Base-by-base conservation (phyloP, 2,797 vertebrate species). In the Remorina albescens region DNA sequence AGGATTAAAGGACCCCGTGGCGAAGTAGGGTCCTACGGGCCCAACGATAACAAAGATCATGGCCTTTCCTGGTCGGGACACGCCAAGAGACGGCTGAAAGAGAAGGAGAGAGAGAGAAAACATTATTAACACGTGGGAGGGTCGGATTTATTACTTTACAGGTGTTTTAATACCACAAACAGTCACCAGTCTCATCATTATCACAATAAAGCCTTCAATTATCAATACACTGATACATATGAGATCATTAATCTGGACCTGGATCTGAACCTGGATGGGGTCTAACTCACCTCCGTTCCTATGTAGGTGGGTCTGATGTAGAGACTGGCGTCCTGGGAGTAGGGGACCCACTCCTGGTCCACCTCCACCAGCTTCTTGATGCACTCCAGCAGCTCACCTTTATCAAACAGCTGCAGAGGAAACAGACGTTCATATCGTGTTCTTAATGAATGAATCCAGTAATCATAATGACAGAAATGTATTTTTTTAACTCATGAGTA, bases 231-330 rank as follows among this genome's bases (percentile, higher is more conserved):
- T 36, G 34, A 36, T 36, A n/a, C n/a, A n/a, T n/a, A n/a, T n/a
- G n/a, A n/a, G n/a, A n/a, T n/a, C n/a, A n/a, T n/a, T n/a, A n/a
- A n/a, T n/a, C n/a, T n/a, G n/a, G n/a, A n/a, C n/a, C n/a, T n/a
- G n/a, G 34, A 36, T 2, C 7, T 36, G 34, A 10, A 36, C 6
- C 34, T 8, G 11, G 34, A 36, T 36, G 8, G 10, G 34, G 4
- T 32, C 30, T 32, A 32, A 8, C 85, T 80, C 83, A 97, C 97
- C 95, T 98, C 96, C 0, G 60, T 96, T 9, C 96, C 96, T 0
- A 98, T 95, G 74, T 95, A 93, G 18, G 95, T 95, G 1, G 97
- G 97, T 50, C 97, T 91, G 87, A 98, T 95, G 61, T 98, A 98
- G 71, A 98, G 95, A 84, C 97, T 97, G 86, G 95, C 91, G 0